A percentile compares a stretch with the other conserved stretches of the same genome.
Conservation (phyloP, 1,140 invertebrate species). For the Wiebesia pumilae region DNA sequence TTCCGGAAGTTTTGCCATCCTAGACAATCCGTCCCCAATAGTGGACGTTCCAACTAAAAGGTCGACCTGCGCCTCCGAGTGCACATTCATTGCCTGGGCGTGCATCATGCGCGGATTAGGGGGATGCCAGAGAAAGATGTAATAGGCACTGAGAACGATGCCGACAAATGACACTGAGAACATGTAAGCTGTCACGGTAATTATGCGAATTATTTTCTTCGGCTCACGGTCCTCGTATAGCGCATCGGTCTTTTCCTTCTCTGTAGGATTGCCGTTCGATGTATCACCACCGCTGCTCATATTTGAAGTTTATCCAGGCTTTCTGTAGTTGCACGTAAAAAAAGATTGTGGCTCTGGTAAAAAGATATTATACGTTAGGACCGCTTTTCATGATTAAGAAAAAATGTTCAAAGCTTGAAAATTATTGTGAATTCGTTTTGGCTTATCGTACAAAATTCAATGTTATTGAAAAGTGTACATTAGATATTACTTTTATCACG, state of each 20-base stretch:
- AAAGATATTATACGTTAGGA: background rate
- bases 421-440: background rate
- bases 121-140: slow-evolving; percentile 89
- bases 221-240: slow-evolving; percentile 69
- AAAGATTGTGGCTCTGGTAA: background rate
- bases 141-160: slow-evolving; percentile 87
- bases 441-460: background rate
- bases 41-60: background rate
- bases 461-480: too few relatives aligned
- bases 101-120: slow-evolving; percentile 68
- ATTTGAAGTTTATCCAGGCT: background rate
- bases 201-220: slow-evolving; percentile 80
- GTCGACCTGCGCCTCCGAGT: slow-evolving; percentile 13
- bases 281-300: slow-evolving; percentile 37
- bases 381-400: background rate
- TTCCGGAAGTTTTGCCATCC: background rate
- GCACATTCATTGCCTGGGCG: slow-evolving; percentile 32
- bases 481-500: too few relatives aligned
- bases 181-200: slow-evolving; percentile 88
- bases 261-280: background rate
- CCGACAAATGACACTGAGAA: slow-evolving; percentile 87
- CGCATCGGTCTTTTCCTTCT: slow-evolving; percentile 59
- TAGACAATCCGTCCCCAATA: background rate
- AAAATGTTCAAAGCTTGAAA: background rate
- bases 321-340: background rate